phyloP scores from a whole-genome alignment of 2,888 invertebrate genomes.

The Diaprepes abbreviatus region DNA sequence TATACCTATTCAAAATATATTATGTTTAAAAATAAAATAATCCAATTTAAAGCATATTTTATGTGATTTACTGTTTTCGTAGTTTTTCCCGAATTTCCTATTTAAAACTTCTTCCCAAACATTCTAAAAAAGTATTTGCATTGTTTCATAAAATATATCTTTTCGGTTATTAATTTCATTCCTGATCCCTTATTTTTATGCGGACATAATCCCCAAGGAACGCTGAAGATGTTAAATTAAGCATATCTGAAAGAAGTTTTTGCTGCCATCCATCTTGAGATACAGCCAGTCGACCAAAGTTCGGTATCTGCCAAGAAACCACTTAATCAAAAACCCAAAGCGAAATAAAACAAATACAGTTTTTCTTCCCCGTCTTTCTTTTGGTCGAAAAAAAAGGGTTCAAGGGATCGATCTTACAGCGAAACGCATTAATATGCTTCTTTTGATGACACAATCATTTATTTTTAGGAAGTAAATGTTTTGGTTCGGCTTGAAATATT shows the following conservation, averaged over 20 bases:
- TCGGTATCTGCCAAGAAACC: slow-evolving; percentile 63
- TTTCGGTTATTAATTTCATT: slow-evolving; percentile 8
- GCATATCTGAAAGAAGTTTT: slow-evolving; percentile 43
- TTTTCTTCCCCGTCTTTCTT: slow-evolving; percentile 59
- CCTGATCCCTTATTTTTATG: slow-evolving; percentile 4
- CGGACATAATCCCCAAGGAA: slow-evolving; percentile 23
- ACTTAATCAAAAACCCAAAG: slow-evolving; percentile 64
- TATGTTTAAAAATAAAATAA: too few species aligned
- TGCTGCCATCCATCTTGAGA: slow-evolving; percentile 36
- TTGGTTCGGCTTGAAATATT: slow-evolving; percentile 2
- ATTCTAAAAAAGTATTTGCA: neutral
- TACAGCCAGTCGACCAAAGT: slow-evolving; percentile 51
- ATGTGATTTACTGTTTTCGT: too few species aligned
- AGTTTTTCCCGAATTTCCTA: too few species aligned
- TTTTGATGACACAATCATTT: slow-evolving; percentile 42
- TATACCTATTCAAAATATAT: too few species aligned
- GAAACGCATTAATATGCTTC: slow-evolving; percentile 48
- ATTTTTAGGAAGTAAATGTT: slow-evolving; percentile 34
- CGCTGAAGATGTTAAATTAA: slow-evolving; percentile 42
- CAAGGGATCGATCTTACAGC: slow-evolving; percentile 41
- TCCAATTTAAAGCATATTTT: too few species aligned
- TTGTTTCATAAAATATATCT: neutral
- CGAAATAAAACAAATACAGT: slow-evolving; percentile 66
- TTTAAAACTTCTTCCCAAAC: neutral
- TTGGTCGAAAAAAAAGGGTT: slow-evolving; percentile 39